These are phyloP conservation scores for Tanytarsus gracilentus DNA, from an alignment of 2,888 invertebrate genomes.

Conservation along the genomic window DNA sequence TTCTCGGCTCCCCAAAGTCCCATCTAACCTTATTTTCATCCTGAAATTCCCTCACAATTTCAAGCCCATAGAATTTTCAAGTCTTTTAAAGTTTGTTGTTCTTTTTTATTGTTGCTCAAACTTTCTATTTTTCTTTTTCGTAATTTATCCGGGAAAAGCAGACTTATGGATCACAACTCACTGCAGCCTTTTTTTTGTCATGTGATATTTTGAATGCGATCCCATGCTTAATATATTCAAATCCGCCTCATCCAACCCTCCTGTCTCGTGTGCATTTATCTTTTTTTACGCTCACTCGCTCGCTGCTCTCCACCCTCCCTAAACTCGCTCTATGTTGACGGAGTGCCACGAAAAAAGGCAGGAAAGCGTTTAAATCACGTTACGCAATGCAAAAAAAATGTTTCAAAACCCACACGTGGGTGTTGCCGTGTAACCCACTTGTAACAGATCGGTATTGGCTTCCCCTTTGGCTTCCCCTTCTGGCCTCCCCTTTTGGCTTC, in stretches of 20 bases:
- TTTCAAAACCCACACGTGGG: neutral
- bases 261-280: neutral
- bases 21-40: no score
- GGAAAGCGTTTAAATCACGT: slow-evolving; percentile 5
- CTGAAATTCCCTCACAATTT: no score
- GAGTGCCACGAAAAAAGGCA: neutral
- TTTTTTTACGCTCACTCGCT: neutral
- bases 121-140: no score
- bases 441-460: no score
- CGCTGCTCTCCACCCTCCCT: neutral
- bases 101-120: no score
- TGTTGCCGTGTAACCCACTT: no score
- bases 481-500: no score
- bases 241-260: neutral
- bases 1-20: no score
- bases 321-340: neutral
- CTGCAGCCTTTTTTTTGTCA: neutral
- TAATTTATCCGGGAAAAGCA: no score
- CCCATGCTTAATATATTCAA: slow-evolving; percentile 5
- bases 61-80: no score
- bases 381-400: neutral
- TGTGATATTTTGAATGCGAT: neutral
- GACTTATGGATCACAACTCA: neutral
- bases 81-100: no score
- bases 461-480: no score